These are phyloP conservation scores for Phrynosoma platyrhinos DNA, from an alignment of 2,113 vertebrate species.

Conservation along the genomic window DNA sequence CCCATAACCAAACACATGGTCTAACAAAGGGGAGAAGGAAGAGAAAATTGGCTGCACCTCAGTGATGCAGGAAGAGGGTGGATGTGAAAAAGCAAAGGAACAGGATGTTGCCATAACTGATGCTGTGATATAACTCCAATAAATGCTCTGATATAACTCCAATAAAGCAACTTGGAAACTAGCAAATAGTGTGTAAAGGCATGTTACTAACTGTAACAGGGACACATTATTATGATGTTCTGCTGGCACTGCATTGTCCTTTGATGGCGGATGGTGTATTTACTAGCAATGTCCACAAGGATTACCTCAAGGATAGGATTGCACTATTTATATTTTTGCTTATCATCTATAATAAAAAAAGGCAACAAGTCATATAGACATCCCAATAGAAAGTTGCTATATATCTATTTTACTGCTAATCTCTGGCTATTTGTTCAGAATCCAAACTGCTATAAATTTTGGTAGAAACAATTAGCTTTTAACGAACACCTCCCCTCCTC, in stretches of 20 bases:
- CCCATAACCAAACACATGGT: too few species aligned
- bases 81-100: too few species aligned
- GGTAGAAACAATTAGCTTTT: background rate
- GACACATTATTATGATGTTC: background rate
- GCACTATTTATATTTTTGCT: background rate
- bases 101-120: too few species aligned
- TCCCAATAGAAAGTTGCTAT: background rate
- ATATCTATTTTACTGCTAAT: background rate
- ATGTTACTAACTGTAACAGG: too few species aligned
- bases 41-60: too few species aligned
- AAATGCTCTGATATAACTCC: too few species aligned
- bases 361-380: too few species aligned
- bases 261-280: background rate
- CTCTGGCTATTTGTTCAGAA: background rate
- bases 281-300: background rate
- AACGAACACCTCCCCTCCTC: background rate
- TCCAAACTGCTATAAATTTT: background rate
- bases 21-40: too few species aligned
- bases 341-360: conserved; percentile 1
- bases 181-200: too few species aligned
- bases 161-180: too few species aligned
- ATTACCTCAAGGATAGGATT: background rate
- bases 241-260: background rate
- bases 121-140: too few species aligned
- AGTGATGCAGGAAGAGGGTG: too few species aligned